Base-by-base conservation (phyloP, 2,888 invertebrate genomes). In the Ichneumoninae sp. region DNA sequence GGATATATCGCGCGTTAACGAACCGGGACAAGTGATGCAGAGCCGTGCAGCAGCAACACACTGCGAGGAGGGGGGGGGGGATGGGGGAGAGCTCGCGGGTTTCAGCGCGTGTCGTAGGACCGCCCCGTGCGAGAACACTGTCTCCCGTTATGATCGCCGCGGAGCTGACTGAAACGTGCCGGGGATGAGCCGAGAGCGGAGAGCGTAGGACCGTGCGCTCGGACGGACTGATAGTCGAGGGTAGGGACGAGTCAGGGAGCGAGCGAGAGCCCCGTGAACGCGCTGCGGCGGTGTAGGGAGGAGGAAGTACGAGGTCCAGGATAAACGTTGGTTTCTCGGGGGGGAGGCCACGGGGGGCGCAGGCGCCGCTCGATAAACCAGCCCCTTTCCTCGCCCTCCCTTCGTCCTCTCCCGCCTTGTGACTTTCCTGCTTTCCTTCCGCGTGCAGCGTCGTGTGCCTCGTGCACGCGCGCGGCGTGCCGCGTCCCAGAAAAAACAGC, bases 321-420 rank as follows among this genome's bases (percentile, higher is more conserved):
- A 91, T 82, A 57, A 76, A 80, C 77, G 82, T 76, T 80, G 73
- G 78, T 73, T 73, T 40, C 65, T 52, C 71, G 66, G 47, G 44
- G 40, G 40, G 10, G 10, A 8, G 10, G 40, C 10, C 3, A 40
- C 10, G 10, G 40, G 70, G 69, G 65, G 85, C 83, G 81, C 92
- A 91, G 83, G 87, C 91, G 91, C 91, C 92, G 91, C 91, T 92
- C 92, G 90, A 91, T 91, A 92, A 89, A 90, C 83, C 82, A 78
- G 79, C 87, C 88, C 86, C 66, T 80, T 82, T 40, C 77, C 75
- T 86, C 84, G 80, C 75, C 79, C 74, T 68, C 44, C 86, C 65
- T 73, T 79, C 73, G 70, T 81, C 52, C 75, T 73, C 60, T 52
- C 50, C 50, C 52, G 47, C 50, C 60, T 60, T n/a, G 26, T 40